phyloP scores from a whole-genome alignment of 2,113 vertebrate species.

The Sula dactylatra region DNA sequence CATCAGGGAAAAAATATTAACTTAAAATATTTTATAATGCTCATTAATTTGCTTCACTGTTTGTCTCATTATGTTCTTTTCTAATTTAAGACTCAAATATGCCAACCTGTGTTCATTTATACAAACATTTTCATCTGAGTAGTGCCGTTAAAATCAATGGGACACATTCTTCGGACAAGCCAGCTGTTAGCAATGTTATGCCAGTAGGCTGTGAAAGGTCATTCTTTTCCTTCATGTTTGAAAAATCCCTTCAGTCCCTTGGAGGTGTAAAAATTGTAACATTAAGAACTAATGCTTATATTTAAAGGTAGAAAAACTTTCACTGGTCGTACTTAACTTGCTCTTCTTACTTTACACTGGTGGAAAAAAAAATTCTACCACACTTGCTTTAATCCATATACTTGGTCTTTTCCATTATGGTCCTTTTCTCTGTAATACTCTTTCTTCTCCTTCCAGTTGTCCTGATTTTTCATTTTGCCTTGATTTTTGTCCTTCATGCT shows the following conservation, averaged over 20 bases:
- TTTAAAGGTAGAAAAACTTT: neutral
- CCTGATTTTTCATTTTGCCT: neutral
- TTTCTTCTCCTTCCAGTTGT: neutral
- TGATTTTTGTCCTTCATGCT: neutral
- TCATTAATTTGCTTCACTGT: neutral
- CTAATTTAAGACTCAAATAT: neutral
- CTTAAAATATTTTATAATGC: neutral
- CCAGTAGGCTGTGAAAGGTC: neutral
- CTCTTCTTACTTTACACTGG: neutral
- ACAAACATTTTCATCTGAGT: neutral
- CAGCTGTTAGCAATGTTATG: neutral
- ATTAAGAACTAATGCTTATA: neutral
- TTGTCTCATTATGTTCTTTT: neutral
- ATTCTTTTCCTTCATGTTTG: neutral
- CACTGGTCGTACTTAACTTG: neutral
- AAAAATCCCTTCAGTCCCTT: neutral
- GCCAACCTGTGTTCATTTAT: neutral
- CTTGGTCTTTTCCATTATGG: neutral
- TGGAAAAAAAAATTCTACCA: neutral
- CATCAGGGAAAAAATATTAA: neutral
- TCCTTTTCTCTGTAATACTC: neutral
- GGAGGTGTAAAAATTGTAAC: neutral
- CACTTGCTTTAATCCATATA: neutral
- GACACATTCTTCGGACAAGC: neutral
- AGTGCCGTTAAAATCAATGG: neutral